Evolutionary conservation across 1,140 invertebrate species (phyloP).

Genomic region (Helicoverpa armigera): DNA sequence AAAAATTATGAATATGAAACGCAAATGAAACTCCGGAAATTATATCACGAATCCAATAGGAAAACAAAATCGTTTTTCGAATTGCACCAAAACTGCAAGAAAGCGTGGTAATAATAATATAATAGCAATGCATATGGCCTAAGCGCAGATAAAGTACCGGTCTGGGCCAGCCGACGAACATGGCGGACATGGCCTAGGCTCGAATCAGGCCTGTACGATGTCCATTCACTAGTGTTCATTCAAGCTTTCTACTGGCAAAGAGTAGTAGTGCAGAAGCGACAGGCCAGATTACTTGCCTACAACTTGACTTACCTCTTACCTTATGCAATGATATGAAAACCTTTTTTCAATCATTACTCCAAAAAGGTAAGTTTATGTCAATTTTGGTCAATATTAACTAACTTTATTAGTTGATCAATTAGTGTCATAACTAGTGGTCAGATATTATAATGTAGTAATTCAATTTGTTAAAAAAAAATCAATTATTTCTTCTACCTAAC

Average conservation of each 20-base stretch:
- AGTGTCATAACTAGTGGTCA: too few relatives aligned
- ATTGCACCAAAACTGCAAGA: slow-evolving; percentile 14
- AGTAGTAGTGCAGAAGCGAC: slow-evolving; percentile 51
- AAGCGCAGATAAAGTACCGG: slow-evolving; percentile 63
- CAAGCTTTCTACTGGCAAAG: slow-evolving; percentile 74
- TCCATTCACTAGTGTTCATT: slow-evolving; percentile 76
- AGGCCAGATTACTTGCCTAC: background rate
- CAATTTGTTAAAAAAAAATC: too few relatives aligned
- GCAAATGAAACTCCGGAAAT: background rate
- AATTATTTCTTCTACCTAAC: too few relatives aligned
- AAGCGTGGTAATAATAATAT: slow-evolving; percentile 31
- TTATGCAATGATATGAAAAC: too few relatives aligned
- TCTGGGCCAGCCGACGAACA: slow-evolving; percentile 39
- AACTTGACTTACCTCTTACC: too few relatives aligned
- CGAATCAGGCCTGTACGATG: slow-evolving; percentile 53
- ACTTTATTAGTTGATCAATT: too few relatives aligned
- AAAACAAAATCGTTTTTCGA: background rate
- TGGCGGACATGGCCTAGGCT: slow-evolving; percentile 53
- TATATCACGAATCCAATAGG: background rate
- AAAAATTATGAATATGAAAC: too few relatives aligned
- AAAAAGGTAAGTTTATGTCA: too few relatives aligned
- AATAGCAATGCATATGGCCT: slow-evolving; percentile 50
- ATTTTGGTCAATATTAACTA: too few relatives aligned
- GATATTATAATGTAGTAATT: too few relatives aligned
- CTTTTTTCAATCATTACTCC: too few relatives aligned